Evolutionary conservation across 2,113 vertebrate genomes (phyloP).

Genomic region (Atlantisia rogersi): DNA sequence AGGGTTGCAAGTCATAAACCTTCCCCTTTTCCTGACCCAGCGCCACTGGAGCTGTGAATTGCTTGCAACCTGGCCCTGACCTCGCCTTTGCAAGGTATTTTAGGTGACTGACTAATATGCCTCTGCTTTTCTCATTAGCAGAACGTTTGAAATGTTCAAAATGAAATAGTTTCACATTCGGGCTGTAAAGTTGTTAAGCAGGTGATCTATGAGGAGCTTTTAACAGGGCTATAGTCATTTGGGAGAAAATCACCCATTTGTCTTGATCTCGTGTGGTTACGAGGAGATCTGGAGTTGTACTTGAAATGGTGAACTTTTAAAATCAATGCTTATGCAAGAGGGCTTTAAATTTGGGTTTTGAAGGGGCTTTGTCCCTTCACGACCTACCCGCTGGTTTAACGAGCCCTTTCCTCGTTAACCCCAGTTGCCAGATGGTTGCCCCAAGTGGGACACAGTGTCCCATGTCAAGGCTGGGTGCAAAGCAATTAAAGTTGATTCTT

Average conservation of each 20-base stretch:
- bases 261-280: neutral
- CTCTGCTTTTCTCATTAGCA: slow-evolving; percentile 76
- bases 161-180: slow-evolving; percentile 73
- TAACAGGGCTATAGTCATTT: slow-evolving; percentile 31
- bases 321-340: neutral
- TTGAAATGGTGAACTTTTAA: neutral
- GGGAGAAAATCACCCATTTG: slow-evolving; percentile 23
- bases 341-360: neutral
- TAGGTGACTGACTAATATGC: slow-evolving; percentile 65
- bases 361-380: neutral
- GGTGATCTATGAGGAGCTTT: slow-evolving; percentile 69
- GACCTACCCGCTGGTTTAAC: neutral
- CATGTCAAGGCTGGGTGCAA: accelerated
- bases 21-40: neutral
- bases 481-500: neutral
- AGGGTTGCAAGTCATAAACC: neutral
- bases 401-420: neutral
- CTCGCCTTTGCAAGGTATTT: slow-evolving; percentile 41
- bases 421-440: neutral
- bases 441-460: neutral
- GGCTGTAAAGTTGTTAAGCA: slow-evolving; percentile 63
- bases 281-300: neutral
- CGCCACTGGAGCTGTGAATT: neutral
- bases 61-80: slow-evolving; percentile 37
- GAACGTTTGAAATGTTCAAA: slow-evolving; percentile 73